A percentile compares a stretch with the other conserved stretches of the same genome.
Conservation (phyloP, 2,113 vertebrate species). For the Calyptomena viridis region DNA sequence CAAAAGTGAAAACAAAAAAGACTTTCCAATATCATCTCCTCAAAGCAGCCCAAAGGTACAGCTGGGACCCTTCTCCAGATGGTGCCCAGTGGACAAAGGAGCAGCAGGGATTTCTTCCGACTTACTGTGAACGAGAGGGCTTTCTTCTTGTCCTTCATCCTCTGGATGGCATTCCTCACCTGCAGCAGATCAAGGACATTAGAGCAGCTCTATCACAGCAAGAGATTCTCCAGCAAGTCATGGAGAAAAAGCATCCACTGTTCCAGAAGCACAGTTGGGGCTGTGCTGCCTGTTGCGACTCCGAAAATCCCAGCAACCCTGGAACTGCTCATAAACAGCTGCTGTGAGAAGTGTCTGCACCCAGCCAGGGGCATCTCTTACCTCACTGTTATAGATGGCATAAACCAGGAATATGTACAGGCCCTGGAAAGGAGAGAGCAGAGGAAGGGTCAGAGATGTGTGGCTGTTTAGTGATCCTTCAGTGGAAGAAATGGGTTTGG, state of each 20-base stretch:
- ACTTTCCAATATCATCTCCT: not conserved
- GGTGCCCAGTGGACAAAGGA: not conserved
- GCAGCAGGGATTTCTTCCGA: not conserved
- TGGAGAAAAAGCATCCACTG: not conserved
- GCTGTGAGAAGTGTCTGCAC: not conserved
- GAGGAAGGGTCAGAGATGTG: not conserved
- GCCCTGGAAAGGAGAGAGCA: conserved; percentile 72
- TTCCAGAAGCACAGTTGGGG: not conserved
- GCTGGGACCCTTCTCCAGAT: not conserved
- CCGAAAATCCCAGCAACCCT: not conserved
- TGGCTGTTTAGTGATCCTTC: not conserved
- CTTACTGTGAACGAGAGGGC: conserved; percentile 83
- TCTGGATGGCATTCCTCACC: conserved; percentile 89
- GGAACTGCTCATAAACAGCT: rapidly evolving
- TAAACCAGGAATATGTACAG: conserved; percentile 93
- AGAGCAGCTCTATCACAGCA: not conserved
- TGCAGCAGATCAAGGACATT: conserved; percentile 42
- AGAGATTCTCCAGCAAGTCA: not conserved
- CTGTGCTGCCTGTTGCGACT: not conserved
- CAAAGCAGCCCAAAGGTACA: not conserved
- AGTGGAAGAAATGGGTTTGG: not conserved
- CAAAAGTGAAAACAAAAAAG: not conserved
- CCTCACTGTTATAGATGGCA: conserved; percentile 87
- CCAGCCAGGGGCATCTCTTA: conserved; percentile 48
- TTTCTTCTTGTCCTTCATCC: conserved; percentile 88